Evolutionary conservation across 2,113 vertebrate genomes (phyloP), one percentile per base, ranked within the genome.

Genomic region (Cyphomyrus discorhynchus): DNA sequence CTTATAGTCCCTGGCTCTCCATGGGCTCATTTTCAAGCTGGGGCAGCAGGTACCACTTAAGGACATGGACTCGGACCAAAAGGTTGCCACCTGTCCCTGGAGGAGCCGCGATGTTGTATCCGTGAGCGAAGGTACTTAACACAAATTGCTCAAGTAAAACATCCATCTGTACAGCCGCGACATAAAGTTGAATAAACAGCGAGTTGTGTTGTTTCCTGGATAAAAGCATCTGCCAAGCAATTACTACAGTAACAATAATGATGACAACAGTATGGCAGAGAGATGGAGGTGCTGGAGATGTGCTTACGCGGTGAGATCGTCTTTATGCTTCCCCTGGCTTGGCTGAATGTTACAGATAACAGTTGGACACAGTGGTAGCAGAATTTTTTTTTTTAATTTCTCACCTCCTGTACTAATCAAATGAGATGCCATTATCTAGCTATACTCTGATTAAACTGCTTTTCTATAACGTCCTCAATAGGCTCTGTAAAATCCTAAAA

Each of bases 171-270:
- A 84, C 82, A 84, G 3, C 42, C 8, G 24, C 8, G 21, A 47
- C 50, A 42, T 53, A 31, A 31, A 56, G 85, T 87, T 53, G 27
- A 53, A 35, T 31, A 56, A 87, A 87, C 17, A 84, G 82, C 35
- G n/a, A 84, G 39, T 45, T 13, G 82, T 47, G 39, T 47, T 24
- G 45, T 84, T 84, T 46, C 45, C 45, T n/a, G 82, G 74, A 80
- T 80, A 80, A 84, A 84, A 47, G 39, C 74, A 80, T 80, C 74
- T 80, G 74, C 74, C 39, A 42, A 42, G 74, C 74, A 80, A 42
- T 80, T 80, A 80, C 74, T 80, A 80, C 74, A 80, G 74, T 86
- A 86, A 31, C 45, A 24, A 86, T 86, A 46, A 49, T 50, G 83
- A 27, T 27, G 46, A 13, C 45, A 2, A 86, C 24, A 50, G 47